Evolutionary conservation across 2,113 vertebrate species (phyloP), one percentile per base, ranked within the genome.

Genomic region (Ranitomeya imitator): DNA sequence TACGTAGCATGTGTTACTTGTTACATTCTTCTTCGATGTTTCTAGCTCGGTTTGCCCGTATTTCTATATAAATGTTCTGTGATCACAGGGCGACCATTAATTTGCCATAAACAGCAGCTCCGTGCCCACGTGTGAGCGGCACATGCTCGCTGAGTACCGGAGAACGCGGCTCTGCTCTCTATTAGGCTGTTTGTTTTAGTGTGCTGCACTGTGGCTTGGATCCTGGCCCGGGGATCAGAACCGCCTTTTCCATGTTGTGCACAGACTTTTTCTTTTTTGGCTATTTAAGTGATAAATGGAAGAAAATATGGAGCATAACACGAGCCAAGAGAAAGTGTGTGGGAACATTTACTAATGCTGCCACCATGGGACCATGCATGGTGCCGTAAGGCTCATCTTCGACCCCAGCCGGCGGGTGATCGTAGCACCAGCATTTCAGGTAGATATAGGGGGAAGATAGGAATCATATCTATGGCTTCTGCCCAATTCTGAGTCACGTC

Each of bases 201-300:
- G 11, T 12, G 23, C n/a, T 26, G 67, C 0, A 69, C 65, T 69
- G 67, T 11, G 67, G 18, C 6, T 73, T n/a, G 76, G 45, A 8
- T 45, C 19, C 9, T 54, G 19, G 76, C 51, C 37, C 71, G 71
- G 26, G 37, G 71, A 1, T 23, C 71, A 74, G 71, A 37, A 5
- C 71, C 37, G 31, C 71, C 71, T 15, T 51, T 74, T 74, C 71
- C 15, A 74, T 74, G 31, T 74, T 74, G 71, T 74, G 31, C 71
- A 74, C 31, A 74, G 71, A 74, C 16, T 74, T 73, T 73, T 37
- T 9, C 0, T 73, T 73, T 73, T 45, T 45, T 74, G 71, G 71
- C 71, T 74, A 31, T 31, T 31, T 73, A 14, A 31, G 67, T 71
- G 23, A 13, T 37, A 51, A 45, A 45, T 19, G 15, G 18, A 74